Evolutionary conservation across 2,888 invertebrate species (phyloP), one percentile per base, ranked within the genome.

Genomic region (Lucinisca nassula): DNA sequence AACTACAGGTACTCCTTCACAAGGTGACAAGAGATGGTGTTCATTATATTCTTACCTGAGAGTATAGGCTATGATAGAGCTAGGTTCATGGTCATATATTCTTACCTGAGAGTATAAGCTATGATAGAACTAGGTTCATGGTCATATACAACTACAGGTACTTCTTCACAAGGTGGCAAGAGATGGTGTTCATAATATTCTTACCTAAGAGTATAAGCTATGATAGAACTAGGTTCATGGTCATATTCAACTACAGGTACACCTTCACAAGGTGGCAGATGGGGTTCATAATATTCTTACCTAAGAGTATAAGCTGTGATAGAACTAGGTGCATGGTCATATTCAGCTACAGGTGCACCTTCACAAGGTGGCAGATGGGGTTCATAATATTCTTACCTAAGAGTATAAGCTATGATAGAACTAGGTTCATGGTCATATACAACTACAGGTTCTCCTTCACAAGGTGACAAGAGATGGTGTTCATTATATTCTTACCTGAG

Each of bases 51-150:
- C 45, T 12, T 45, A 12, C 10, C 45, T 45, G 45, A 45, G 17
- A 45, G n/a, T n/a, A n/a, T n/a, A n/a, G n/a, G n/a, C n/a, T n/a
- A n/a, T n/a, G 8, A 45, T 98, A 0, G 98, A 98, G 90, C 98
- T 98, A 0, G 98, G 97, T 95, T 98, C 98, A 58, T 97, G 97
- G 95, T 98, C 98, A 92, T 98, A 51, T 51, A 51, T 17, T 58
- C 77, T 27, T 79, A 96, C 95, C 96, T 97, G 32, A 99, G 96
- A 0, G 98, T 97, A 95, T 98, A 98, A 0, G 98, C 98, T 85
- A 99, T 98, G 78, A 98, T 98, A 0, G 98, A 98, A 90, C 98
- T 98, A 0, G 98, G 97, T 95, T 98, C 98, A 40, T 97, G 97
- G 95, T 98, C 98, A 92, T 74, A 97, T 0, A 98, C 98, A 0